Evolutionary conservation across 1,140 invertebrate species (phyloP).

Genomic region (Pachypsylla venusta): DNA sequence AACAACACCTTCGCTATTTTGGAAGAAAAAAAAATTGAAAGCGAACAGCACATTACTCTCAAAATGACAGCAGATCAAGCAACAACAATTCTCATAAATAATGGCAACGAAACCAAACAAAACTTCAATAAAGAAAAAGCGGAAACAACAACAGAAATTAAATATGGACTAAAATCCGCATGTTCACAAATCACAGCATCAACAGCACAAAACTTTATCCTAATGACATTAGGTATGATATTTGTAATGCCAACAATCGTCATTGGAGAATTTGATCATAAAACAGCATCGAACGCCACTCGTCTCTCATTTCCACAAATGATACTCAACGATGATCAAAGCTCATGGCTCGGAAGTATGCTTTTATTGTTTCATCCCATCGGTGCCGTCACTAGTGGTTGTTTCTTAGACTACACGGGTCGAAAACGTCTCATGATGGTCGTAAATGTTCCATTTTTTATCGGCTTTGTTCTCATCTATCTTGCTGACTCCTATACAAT

Average conservation of each 20-base stretch:
- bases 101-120: too few species aligned
- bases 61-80: too few species aligned
- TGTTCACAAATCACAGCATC: constrained; percentile 14
- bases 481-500: constrained; percentile 13
- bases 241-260: constrained; percentile 18
- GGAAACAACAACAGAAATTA: too few species aligned
- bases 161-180: background rate
- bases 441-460: constrained; percentile 25
- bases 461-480: constrained; percentile 23
- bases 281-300: background rate
- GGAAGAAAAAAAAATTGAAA: too few species aligned
- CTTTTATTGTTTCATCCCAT: constrained; percentile 24
- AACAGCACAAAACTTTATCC: constrained; percentile 13
- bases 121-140: too few species aligned
- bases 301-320: constrained; percentile 10
- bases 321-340: constrained; percentile 21
- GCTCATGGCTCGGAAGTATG: constrained; percentile 27
- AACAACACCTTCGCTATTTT: too few species aligned
- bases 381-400: constrained; percentile 23
- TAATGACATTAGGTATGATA: constrained; percentile 14
- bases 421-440: constrained; percentile 26
- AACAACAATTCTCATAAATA: too few species aligned
- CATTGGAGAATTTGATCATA: constrained; percentile 12
- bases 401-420: constrained; percentile 22
- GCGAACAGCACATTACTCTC: too few species aligned